phyloP scores from a whole-genome alignment of 2,888 invertebrate genomes.

The Xiphydria camelus region DNA sequence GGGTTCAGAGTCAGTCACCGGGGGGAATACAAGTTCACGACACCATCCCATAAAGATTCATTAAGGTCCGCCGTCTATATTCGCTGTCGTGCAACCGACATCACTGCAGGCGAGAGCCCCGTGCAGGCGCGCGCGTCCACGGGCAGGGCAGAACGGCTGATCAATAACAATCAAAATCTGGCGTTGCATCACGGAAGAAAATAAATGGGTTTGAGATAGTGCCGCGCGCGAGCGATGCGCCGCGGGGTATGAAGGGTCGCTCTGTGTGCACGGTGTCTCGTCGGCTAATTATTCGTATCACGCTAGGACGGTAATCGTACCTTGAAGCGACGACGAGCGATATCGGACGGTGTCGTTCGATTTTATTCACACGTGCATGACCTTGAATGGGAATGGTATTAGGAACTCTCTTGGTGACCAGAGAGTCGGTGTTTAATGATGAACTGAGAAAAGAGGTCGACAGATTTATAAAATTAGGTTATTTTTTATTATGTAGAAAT shows the following conservation, averaged over 20 bases:
- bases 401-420: too few relatives aligned
- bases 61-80: slow-evolving; percentile 54
- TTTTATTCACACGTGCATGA: too few relatives aligned
- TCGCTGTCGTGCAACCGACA: slow-evolving; percentile 53
- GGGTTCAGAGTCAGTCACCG: slow-evolving; percentile 57
- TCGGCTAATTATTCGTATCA: slow-evolving; percentile 1
- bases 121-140: slow-evolving; percentile 20
- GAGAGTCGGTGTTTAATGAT: too few relatives aligned
- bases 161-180: slow-evolving; percentile 51
- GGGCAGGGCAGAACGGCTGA: slow-evolving; percentile 46
- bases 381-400: too few relatives aligned
- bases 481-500: too few relatives aligned
- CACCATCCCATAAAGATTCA: slow-evolving; percentile 58
- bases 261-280: slow-evolving; percentile 1
- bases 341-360: too few relatives aligned
- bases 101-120: slow-evolving; percentile 42
- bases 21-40: slow-evolving; percentile 58
- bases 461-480: too few relatives aligned
- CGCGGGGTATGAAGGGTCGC: background rate
- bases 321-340: too few relatives aligned
- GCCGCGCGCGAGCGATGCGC: slow-evolving; percentile 18
- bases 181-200: slow-evolving; percentile 25
- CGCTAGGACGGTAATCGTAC: too few relatives aligned
- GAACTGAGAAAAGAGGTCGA: too few relatives aligned
- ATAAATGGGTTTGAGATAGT: slow-evolving; percentile 27